A percentile compares a stretch with the other conserved stretches of the same genome.
Conservation (phyloP, 2,888 invertebrate genomes). For the Phymatocera aterrima region DNA sequence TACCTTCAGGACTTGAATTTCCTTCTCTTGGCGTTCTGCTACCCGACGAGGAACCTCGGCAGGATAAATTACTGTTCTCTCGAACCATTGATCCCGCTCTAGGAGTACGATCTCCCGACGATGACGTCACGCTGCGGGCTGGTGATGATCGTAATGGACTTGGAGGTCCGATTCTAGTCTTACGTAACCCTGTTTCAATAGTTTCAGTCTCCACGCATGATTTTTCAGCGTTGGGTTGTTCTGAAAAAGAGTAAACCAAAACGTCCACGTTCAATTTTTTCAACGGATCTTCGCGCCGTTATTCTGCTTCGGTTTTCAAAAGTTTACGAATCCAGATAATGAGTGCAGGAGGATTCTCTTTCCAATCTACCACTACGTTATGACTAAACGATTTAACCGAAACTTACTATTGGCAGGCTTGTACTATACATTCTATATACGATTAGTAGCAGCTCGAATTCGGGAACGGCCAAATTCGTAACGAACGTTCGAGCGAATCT, state of each 20-base stretch:
- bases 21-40: constrained; percentile 65
- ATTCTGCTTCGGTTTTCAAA: not conserved
- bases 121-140: constrained; percentile 62
- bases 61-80: constrained; percentile 67
- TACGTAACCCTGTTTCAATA: constrained; percentile 83
- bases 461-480: constrained; percentile 40
- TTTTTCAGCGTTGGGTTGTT: constrained; percentile 64
- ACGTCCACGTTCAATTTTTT: not conserved
- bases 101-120: constrained; percentile 63
- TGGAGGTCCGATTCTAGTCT: constrained; percentile 75
- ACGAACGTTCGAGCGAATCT: constrained; percentile 37
- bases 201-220: constrained; percentile 73
- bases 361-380: too few relatives aligned
- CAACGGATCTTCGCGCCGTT: too few relatives aligned
- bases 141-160: constrained; percentile 64
- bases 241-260: constrained; percentile 59
- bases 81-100: constrained; percentile 65
- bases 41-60: constrained; percentile 61
- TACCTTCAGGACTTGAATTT: constrained; percentile 71
- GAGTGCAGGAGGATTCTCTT: not conserved
- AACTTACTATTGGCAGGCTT: too few relatives aligned
- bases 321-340: not conserved
- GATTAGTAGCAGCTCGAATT: not conserved
- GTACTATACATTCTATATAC: too few relatives aligned
- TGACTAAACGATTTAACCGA: too few relatives aligned